Conservation (phyloP, 2,888 invertebrate genomes). For the Zaprionus bogoriensis region DNA sequence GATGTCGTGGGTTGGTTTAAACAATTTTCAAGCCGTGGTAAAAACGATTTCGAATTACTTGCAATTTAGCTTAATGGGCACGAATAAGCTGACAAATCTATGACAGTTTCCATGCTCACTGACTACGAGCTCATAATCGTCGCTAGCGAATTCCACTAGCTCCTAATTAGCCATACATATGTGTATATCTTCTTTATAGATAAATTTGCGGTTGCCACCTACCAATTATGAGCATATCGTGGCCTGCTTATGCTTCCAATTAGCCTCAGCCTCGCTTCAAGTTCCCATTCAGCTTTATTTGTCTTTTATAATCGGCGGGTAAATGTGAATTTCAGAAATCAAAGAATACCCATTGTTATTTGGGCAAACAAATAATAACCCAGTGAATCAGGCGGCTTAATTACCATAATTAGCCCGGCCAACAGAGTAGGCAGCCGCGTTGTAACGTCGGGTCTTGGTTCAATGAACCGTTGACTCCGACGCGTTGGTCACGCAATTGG, state of each 20-base stretch:
- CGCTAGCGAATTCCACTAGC: constrained; percentile 1
- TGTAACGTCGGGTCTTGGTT: constrained; percentile 41
- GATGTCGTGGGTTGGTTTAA: constrained; percentile 8
- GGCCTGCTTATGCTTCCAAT: neutral
- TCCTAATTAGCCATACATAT: neutral
- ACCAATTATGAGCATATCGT: neutral
- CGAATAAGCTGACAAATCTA: constrained; percentile 15
- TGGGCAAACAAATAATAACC: constrained; percentile 18
- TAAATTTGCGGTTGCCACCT: neutral
- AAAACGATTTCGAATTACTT: constrained; percentile 12
- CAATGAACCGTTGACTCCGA: constrained; percentile 55
- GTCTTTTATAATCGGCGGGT: constrained; percentile 2
- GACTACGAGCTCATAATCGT: constrained; percentile 15
- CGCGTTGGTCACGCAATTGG: constrained; percentile 57
- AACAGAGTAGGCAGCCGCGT: constrained; percentile 15
- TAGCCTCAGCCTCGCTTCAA: neutral
- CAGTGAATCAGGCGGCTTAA: constrained; percentile 32
- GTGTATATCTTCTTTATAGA: neutral
- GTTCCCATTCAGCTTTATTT: neutral
- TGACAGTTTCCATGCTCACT: constrained; percentile 25
- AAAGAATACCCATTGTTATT: constrained; percentile 57
- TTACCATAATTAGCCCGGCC: constrained; percentile 63
- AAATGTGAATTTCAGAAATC: constrained; percentile 19
- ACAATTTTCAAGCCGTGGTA: constrained; percentile 8
- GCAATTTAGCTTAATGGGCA: constrained; percentile 25